phyloP scores from a whole-genome alignment of 2,797 vertebrate species.

The Falco rusticolus region DNA sequence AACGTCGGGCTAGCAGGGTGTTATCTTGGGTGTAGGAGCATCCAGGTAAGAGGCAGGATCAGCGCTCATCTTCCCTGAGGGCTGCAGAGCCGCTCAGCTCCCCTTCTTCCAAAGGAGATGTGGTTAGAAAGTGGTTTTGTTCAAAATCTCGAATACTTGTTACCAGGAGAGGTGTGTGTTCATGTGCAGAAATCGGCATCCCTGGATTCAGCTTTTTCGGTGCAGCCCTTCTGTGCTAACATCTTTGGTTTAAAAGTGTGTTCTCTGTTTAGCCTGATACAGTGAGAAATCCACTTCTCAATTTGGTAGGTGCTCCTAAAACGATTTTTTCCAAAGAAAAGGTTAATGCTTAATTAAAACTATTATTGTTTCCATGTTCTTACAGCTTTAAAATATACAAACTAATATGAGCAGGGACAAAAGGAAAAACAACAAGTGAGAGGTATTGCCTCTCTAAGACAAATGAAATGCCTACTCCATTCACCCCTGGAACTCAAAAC shows the following conservation, averaged over 20 bases:
- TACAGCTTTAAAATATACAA: not conserved
- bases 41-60: not conserved
- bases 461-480: not conserved
- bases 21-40: not conserved
- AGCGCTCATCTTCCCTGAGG: not conserved
- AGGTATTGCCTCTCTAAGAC: not conserved
- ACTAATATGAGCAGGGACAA: not conserved
- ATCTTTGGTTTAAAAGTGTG: not conserved
- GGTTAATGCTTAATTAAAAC: not conserved
- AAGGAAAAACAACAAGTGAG: not conserved
- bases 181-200: not conserved
- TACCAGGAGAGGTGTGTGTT: not conserved
- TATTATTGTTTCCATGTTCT: not conserved
- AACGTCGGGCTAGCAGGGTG: rapidly evolving
- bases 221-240: not conserved
- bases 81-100: not conserved
- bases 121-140: not conserved
- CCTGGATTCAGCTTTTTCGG: not conserved
- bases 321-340: not conserved
- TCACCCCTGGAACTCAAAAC: not conserved
- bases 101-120: not conserved
- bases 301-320: not conserved
- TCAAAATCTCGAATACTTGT: not conserved
- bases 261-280: not conserved
- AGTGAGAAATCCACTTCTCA: not conserved